These are phyloP conservation scores for Anabacerthia variegaticeps DNA, from an alignment of 2,797 vertebrate genomes.

Conservation along the genomic window DNA sequence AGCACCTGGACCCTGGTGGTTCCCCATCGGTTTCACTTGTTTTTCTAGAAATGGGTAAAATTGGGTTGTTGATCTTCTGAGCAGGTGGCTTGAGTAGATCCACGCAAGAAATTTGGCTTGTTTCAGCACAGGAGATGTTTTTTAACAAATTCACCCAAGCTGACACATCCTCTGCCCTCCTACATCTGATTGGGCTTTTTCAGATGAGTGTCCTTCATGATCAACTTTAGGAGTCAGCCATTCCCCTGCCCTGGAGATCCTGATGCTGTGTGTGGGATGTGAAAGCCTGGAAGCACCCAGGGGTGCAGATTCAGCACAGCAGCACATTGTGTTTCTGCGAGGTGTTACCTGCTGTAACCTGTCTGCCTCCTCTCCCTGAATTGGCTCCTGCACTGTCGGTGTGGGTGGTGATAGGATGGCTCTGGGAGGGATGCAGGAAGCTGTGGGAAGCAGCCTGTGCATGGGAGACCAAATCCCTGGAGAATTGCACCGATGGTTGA, in stretches of 20 bases:
- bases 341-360: neutral
- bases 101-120: neutral
- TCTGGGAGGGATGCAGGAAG: neutral
- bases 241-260: neutral
- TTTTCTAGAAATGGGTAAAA: neutral
- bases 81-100: neutral
- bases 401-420: neutral
- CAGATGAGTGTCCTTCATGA: neutral
- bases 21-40: neutral
- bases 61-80: neutral
- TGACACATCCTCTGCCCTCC: neutral
- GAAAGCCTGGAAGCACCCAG: neutral
- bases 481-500: neutral
- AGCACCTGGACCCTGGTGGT: neutral
- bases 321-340: conserved; percentile 4
- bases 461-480: neutral
- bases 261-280: neutral
- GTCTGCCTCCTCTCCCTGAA: neutral
- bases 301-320: neutral
- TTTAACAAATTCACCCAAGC: neutral
- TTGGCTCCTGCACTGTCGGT: neutral
- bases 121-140: neutral
- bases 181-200: neutral
- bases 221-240: neutral
- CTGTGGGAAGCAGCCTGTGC: neutral